Percentiles rank a stretch among this genome's conserved stretches.
Conservation (phyloP, 1,140 invertebrate genomes). For the Bombus balteatus region DNA sequence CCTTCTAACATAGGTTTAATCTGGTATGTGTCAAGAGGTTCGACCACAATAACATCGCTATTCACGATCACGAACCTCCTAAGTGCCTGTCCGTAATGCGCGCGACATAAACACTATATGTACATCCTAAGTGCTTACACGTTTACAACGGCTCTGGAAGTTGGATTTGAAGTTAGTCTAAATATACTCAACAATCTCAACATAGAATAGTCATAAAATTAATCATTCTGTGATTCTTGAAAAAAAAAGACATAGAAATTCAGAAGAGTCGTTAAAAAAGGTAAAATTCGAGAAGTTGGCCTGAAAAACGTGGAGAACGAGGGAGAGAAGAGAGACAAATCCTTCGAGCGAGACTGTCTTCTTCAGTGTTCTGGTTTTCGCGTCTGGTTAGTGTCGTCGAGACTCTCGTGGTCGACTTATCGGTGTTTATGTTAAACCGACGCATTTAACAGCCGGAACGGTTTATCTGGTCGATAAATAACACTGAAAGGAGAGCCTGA, state of each 20-base stretch:
- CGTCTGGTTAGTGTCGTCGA: conserved; percentile 70
- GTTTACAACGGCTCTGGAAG: conserved; percentile 10
- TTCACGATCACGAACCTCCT: conserved; percentile 39
- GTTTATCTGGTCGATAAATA: conserved; percentile 74
- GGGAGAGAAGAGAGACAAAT: conserved; percentile 1
- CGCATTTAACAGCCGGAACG: conserved; percentile 71
- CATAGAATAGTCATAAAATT: not conserved
- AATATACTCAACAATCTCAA: not conserved
- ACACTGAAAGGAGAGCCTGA: conserved; percentile 25
- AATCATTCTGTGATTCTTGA: not conserved
- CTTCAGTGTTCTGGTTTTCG: conserved; percentile 59
- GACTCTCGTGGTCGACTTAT: conserved; percentile 66
- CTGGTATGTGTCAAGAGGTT: conserved; percentile 56
- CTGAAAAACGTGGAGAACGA: not conserved
- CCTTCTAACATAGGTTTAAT: not conserved
- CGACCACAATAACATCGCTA: conserved; percentile 49
- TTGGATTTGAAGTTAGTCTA: not conserved
- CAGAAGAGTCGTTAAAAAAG: not conserved
- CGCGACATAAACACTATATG: conserved; percentile 43
- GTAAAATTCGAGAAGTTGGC: not conserved
- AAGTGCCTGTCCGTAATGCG: conserved; percentile 29
- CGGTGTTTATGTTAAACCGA: conserved; percentile 74
- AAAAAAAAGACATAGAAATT: not conserved
- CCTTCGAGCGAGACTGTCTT: conserved; percentile 6
- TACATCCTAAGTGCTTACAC: not conserved